phyloP scores from a whole-genome alignment of 2,113 vertebrate genomes.

The Cryptomyrus ogoouensis region DNA sequence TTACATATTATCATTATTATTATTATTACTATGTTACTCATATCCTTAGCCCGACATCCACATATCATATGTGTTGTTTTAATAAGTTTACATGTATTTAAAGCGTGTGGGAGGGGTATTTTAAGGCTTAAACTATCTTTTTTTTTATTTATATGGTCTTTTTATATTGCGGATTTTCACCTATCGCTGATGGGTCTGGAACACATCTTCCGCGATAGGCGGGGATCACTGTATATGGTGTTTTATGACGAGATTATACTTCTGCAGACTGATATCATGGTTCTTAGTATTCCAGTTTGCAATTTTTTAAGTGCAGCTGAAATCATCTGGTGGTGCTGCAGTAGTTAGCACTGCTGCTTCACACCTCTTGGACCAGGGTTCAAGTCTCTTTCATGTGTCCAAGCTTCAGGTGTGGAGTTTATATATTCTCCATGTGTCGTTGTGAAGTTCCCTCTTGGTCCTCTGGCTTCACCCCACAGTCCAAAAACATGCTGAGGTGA shows the following conservation, averaged over 20 bases:
- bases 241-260: neutral
- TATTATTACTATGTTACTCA: too few relatives aligned
- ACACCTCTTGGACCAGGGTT: too few relatives aligned
- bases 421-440: neutral
- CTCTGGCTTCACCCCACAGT: neutral
- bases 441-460: neutral
- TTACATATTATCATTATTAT: too few relatives aligned
- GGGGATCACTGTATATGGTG: neutral
- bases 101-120: too few relatives aligned
- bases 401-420: neutral
- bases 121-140: too few relatives aligned
- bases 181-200: too few relatives aligned
- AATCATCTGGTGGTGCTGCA: neutral
- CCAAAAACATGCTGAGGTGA: neutral
- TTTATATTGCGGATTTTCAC: too few relatives aligned
- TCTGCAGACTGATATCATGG: neutral
- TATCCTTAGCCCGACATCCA: too few relatives aligned
- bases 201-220: too few relatives aligned
- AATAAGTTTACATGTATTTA: too few relatives aligned
- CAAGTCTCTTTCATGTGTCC: neutral
- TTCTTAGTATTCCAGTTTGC: neutral
- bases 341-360: neutral
- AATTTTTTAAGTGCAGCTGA: neutral
- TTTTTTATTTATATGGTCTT: too few relatives aligned
- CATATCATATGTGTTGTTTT: too few relatives aligned